Percentiles rank a stretch among this genome's conserved stretches.
Conservation (phyloP, 2,888 invertebrate genomes). For the Synanthedon andrenaeformis region DNA sequence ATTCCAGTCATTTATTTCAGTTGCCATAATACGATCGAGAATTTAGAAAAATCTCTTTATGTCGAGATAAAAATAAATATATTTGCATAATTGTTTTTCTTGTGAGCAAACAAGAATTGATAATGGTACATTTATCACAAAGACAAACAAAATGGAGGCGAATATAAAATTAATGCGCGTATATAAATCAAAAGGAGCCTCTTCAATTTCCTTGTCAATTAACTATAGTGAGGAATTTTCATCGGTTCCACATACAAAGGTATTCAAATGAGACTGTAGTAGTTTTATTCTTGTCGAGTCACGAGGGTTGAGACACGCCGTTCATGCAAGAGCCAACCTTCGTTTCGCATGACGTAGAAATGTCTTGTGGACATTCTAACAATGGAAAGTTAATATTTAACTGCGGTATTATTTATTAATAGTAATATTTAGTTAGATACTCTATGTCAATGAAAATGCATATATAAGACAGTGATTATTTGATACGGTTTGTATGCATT, state of each 20-base stretch:
- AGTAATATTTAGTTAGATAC: too few relatives aligned
- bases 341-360: constrained; percentile 5
- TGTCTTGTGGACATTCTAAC: constrained; percentile 16
- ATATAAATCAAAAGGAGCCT: constrained; percentile 14
- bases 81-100: too few relatives aligned
- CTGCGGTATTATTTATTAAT: too few relatives aligned
- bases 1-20: too few relatives aligned
- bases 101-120: too few relatives aligned
- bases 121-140: too few relatives aligned
- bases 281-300: constrained; percentile 11
- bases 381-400: constrained; percentile 15
- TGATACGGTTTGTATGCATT: too few relatives aligned
- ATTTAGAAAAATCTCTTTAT: too few relatives aligned
- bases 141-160: constrained; percentile 4
- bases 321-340: constrained; percentile 28
- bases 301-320: constrained; percentile 9
- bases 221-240: constrained; percentile 3
- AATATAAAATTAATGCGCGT: constrained; percentile 9
- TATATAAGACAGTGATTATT: too few relatives aligned
- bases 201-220: constrained; percentile 1
- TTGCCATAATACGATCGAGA: too few relatives aligned
- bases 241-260: constrained; percentile 14
- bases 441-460: too few relatives aligned
- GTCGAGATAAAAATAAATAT: too few relatives aligned
- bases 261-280: constrained; percentile 19